Conservation (phyloP, 2,888 invertebrate species). For the Perizoma flavofasciatum region DNA sequence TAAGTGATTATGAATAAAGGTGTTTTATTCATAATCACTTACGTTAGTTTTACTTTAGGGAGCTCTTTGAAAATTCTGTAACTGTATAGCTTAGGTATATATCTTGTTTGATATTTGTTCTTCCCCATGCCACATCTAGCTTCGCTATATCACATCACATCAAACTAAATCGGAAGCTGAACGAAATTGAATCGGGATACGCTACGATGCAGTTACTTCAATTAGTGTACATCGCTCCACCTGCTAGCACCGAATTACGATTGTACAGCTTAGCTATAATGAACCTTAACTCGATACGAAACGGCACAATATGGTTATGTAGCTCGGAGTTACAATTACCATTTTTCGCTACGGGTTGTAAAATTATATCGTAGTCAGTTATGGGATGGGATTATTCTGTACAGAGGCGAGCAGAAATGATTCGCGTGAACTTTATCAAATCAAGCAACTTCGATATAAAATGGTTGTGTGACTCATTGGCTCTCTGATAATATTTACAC, state of each 20-base stretch:
- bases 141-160: constrained; percentile 9
- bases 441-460: too few relatives aligned
- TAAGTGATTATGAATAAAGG: too few relatives aligned
- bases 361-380: constrained; percentile 17
- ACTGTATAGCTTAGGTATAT: too few relatives aligned
- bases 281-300: constrained; percentile 12
- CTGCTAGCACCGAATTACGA: constrained; percentile 10
- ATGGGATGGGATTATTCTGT: constrained; percentile 13
- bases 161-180: constrained; percentile 44
- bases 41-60: too few relatives aligned
- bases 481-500: too few relatives aligned
- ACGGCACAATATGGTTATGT: constrained; percentile 11
- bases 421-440: too few relatives aligned
- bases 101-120: too few relatives aligned
- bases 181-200: constrained; percentile 47
- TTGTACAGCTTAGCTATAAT: constrained; percentile 19
- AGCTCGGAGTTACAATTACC: constrained; percentile 10
- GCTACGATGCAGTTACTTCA: constrained; percentile 45
- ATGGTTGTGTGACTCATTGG: too few relatives aligned
- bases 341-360: constrained; percentile 18
- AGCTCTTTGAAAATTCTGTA: too few relatives aligned
- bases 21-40: too few relatives aligned
- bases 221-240: constrained; percentile 41
- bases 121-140: constrained; percentile 2
- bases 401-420: too few relatives aligned